Conservation (phyloP, 2,113 vertebrate genomes). For the Brachypodius melanocephalos region DNA sequence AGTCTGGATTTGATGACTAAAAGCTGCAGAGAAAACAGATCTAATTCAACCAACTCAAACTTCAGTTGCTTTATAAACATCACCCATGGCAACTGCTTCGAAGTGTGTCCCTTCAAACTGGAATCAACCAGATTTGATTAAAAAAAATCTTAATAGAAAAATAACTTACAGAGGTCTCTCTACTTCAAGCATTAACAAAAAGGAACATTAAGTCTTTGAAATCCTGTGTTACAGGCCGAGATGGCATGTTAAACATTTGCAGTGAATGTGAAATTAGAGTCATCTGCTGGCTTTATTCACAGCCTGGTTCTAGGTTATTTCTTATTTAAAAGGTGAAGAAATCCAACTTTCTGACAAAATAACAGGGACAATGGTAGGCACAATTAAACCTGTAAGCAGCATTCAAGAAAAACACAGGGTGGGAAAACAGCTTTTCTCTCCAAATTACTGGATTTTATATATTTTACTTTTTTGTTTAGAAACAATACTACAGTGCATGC, state of each 20-base stretch:
- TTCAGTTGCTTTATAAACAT: neutral
- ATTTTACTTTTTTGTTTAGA: neutral
- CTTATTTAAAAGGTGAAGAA: constrained; percentile 24
- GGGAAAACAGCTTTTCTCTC: neutral
- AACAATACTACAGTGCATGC: neutral
- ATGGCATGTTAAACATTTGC: constrained; percentile 28
- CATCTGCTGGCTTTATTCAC: neutral
- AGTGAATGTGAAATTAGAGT: neutral
- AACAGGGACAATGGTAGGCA: neutral
- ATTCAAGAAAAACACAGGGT: neutral
- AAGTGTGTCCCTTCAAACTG: neutral
- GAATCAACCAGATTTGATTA: neutral
- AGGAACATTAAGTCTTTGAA: neutral
- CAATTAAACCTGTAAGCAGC: constrained; percentile 25
- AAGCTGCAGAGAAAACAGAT: neutral
- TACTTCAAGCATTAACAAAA: neutral
- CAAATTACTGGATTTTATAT: neutral
- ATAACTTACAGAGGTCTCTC: neutral
- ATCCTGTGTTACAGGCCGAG: neutral
- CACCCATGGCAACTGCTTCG: neutral
- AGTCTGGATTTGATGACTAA: neutral
- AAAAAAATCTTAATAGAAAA: constrained; percentile 1
- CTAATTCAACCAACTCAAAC: neutral
- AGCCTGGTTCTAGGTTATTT: neutral
- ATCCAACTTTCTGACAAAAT: constrained; percentile 26